A percentile compares a stretch with the other conserved stretches of the same genome.
Conservation (phyloP, 2,797 vertebrate genomes). For the Astyanax mexicanus region DNA sequence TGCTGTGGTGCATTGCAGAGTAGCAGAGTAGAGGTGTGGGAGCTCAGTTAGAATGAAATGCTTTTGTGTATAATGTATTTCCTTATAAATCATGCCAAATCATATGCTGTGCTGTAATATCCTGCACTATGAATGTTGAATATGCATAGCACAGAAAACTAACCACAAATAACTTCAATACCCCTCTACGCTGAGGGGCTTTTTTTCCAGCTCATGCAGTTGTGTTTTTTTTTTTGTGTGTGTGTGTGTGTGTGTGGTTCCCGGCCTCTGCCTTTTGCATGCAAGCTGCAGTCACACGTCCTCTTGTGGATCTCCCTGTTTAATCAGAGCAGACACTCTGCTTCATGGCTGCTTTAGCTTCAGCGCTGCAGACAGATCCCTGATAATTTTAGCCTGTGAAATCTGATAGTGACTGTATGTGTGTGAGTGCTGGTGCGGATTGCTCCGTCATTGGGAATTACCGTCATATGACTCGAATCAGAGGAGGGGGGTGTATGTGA, state of each 20-base stretch:
- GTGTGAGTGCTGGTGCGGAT: constrained; percentile 15
- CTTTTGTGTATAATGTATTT: no score
- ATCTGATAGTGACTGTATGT: constrained; percentile 2
- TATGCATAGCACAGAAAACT: constrained; percentile 63
- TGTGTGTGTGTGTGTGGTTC: no score
- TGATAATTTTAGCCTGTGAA: constrained; percentile 13
- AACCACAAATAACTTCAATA: constrained; percentile 42
- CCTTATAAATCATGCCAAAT: constrained; percentile 54
- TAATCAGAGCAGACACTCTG: not conserved
- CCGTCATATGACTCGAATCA: constrained; percentile 1
- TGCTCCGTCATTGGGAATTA: constrained; percentile 21
- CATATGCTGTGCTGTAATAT: constrained; percentile 51
- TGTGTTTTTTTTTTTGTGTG: no score
- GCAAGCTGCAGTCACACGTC: not conserved
- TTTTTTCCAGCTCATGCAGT: constrained; percentile 1
- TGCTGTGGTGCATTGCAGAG: constrained; percentile 64
- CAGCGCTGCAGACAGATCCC: constrained; percentile 3
- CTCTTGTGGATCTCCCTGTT: not conserved
- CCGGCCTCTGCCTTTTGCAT: not conserved
- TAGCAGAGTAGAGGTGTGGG: constrained; percentile 53
- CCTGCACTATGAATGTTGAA: constrained; percentile 46
- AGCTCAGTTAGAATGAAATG: constrained; percentile 44
- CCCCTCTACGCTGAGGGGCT: constrained; percentile 28
- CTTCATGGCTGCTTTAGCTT: not conserved
- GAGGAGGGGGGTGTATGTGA: not conserved